Conservation (phyloP, 2,797 vertebrate species). For the Pampus argenteus region DNA sequence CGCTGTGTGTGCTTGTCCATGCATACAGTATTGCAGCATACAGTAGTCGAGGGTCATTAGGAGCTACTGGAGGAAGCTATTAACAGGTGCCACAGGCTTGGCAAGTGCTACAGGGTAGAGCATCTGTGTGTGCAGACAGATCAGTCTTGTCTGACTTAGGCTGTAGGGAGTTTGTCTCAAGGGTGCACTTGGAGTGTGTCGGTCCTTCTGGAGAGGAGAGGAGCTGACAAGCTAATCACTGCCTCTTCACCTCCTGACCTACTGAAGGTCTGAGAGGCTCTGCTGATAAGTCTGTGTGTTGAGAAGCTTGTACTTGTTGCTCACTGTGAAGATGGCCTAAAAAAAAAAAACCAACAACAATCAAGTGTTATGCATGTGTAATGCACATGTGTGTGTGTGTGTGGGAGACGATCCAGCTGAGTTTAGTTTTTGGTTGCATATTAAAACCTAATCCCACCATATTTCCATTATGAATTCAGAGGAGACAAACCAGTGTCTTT, state of each 20-base stretch:
- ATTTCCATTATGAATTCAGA: too few species aligned
- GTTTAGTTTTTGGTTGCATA: background rate
- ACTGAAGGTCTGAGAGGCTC: slow-evolving; percentile 20
- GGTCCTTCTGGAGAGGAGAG: slow-evolving; percentile 29
- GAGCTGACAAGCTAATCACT: slow-evolving; percentile 59
- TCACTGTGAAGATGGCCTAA: slow-evolving; percentile 18
- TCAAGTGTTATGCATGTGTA: background rate
- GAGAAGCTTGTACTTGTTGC: background rate
- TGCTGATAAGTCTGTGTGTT: slow-evolving; percentile 19
- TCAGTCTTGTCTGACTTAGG: slow-evolving; percentile 20
- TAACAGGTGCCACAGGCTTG: slow-evolving; percentile 52
- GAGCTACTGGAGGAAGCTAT: slow-evolving; percentile 45
- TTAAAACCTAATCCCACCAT: background rate
- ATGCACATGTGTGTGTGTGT: background rate
- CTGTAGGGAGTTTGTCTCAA: slow-evolving; percentile 21
- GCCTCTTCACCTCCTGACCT: slow-evolving; percentile 62
- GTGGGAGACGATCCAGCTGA: background rate
- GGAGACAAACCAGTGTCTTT: background rate
- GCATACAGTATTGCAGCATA: slow-evolving; percentile 9
- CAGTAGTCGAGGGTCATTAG: slow-evolving; percentile 25
- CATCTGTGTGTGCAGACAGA: slow-evolving; percentile 27
- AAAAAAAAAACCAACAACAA: slow-evolving; percentile 22
- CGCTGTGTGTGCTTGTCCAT: slow-evolving; percentile 6
- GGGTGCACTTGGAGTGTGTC: slow-evolving; percentile 36
- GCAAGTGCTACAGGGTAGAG: slow-evolving; percentile 43